Evolutionary conservation across 2,888 invertebrate genomes (phyloP).

Genomic region (Neuroscelio doddi): DNA sequence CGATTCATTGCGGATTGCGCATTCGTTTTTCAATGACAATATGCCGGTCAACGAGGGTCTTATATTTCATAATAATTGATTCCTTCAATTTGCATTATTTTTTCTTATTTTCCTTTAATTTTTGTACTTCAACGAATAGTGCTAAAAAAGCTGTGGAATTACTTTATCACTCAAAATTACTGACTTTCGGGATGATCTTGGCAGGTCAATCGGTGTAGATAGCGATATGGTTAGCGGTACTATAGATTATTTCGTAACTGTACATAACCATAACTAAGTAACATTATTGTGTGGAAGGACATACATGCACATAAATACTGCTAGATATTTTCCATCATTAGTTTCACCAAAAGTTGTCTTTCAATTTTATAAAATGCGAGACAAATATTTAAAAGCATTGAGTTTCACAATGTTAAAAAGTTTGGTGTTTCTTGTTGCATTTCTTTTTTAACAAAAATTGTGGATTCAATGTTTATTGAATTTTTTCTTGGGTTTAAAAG

Average conservation of each 20-base stretch:
- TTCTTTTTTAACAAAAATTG: too few relatives aligned
- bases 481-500: too few relatives aligned
- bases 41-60: neutral
- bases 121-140: slow-evolving; percentile 1
- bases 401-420: neutral
- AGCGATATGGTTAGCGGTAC: slow-evolving; percentile 51
- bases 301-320: slow-evolving; percentile 2
- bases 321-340: neutral
- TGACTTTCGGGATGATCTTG: neutral
- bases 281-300: slow-evolving; percentile 49
- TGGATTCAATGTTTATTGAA: too few relatives aligned
- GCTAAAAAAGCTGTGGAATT: slow-evolving; percentile 9
- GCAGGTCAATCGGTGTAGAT: slow-evolving; percentile 54
- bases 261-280: slow-evolving; percentile 66
- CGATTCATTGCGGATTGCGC: neutral
- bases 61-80: neutral
- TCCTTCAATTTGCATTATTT: neutral
- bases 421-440: too few relatives aligned
- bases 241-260: slow-evolving; percentile 53
- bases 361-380: too few relatives aligned
- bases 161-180: neutral
- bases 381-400: too few relatives aligned
- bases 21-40: slow-evolving; percentile 1
- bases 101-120: slow-evolving; percentile 12
- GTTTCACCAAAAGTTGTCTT: slow-evolving; percentile 5